Percentiles rank a stretch among this genome's conserved stretches.
Conservation (phyloP, 1,140 invertebrate genomes). For the Macrocentrus cingulum region DNA sequence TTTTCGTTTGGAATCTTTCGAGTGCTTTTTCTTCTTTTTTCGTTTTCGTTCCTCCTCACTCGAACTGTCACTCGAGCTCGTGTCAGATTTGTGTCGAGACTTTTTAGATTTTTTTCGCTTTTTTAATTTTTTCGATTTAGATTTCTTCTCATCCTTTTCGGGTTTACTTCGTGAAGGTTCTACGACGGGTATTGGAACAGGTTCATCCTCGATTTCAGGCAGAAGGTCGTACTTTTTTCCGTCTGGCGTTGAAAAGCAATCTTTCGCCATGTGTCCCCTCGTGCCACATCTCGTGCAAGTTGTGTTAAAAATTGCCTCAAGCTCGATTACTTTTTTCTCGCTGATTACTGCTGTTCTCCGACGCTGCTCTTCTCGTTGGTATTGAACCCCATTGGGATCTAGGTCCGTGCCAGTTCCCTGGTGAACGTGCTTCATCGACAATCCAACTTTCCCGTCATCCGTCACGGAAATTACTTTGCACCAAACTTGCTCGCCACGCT, state of each 20-base stretch:
- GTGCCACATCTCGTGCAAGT: slow-evolving; percentile 55
- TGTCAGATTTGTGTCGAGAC: slow-evolving; percentile 17
- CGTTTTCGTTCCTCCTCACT: slow-evolving; percentile 30
- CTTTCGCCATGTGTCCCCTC: slow-evolving; percentile 50
- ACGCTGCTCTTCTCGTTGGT: slow-evolving; percentile 49
- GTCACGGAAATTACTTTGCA: slow-evolving; percentile 53
- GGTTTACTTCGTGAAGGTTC: slow-evolving; percentile 10
- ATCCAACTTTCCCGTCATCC: slow-evolving; percentile 54
- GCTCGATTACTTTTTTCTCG: slow-evolving; percentile 45
- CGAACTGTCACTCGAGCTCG: slow-evolving; percentile 19
- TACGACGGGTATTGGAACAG: not conserved
- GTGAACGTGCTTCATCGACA: slow-evolving; percentile 58
- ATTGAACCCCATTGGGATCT: slow-evolving; percentile 54
- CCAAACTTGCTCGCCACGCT: slow-evolving; percentile 53
- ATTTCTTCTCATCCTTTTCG: slow-evolving; percentile 20
- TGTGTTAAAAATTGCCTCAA: slow-evolving; percentile 54
- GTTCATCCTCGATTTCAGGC: slow-evolving; percentile 46
- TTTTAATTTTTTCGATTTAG: slow-evolving; percentile 35
- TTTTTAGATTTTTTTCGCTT: slow-evolving; percentile 40
- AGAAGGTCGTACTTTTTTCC: slow-evolving; percentile 55
- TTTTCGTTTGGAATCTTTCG: slow-evolving; percentile 40
- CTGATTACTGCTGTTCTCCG: slow-evolving; percentile 35
- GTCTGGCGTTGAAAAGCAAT: slow-evolving; percentile 51
- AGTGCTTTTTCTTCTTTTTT: slow-evolving; percentile 41
- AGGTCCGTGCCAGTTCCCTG: slow-evolving; percentile 55